Evolutionary conservation across 2,113 vertebrate species (phyloP).

Genomic region (Crotophaga sulcirostris): DNA sequence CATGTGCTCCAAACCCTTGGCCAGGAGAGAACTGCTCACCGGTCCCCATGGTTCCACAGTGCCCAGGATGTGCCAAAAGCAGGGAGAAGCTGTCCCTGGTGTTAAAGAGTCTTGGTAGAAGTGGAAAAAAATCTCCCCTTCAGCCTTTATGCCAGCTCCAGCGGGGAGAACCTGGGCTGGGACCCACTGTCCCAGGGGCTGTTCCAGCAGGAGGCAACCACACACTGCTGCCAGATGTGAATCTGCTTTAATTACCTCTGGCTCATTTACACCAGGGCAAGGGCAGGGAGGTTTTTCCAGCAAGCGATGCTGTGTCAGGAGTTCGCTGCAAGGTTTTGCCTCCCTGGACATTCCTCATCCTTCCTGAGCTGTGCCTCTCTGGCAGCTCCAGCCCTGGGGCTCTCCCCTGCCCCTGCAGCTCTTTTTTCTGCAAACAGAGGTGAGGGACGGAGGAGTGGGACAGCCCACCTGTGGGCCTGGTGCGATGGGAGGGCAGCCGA

Average conservation of each 20-base stretch:
- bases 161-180: background rate
- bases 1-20: rapidly evolving
- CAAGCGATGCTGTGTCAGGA: rapidly evolving
- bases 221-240: background rate
- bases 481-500: background rate
- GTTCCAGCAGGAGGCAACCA: background rate
- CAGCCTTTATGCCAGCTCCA: background rate
- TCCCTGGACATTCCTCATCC: too few relatives aligned
- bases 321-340: background rate
- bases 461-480: background rate
- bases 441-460: background rate
- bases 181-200: background rate
- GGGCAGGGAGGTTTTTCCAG: background rate
- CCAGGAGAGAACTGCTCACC: background rate
- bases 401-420: background rate
- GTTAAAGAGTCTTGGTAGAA: background rate
- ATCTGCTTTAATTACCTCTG: background rate
- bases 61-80: background rate
- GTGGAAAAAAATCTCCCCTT: background rate
- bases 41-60: background rate
- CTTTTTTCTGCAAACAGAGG: background rate
- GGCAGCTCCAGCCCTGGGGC: background rate
- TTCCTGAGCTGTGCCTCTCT: background rate
- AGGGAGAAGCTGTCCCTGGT: rapidly evolving
- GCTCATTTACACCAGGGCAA: background rate